Evolutionary conservation across 2,113 vertebrate species (phyloP), one percentile per base, ranked within the genome.

Genomic region (Peucedramus taeniatus): DNA sequence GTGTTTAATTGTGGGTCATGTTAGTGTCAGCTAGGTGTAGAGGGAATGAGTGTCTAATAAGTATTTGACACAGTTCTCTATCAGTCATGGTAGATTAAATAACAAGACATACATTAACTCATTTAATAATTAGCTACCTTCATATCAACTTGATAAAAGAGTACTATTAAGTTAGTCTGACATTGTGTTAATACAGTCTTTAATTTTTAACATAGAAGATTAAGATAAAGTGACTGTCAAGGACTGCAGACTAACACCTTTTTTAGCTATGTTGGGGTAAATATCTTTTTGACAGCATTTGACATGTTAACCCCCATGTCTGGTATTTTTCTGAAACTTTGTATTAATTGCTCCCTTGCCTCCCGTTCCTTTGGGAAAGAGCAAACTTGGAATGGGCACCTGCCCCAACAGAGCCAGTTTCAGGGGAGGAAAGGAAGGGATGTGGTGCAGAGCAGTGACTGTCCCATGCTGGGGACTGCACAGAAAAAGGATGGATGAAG

Each of bases 101-200:
- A 93, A 89, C 87, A 95, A 92, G 91, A 91, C 86, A 70, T 84
- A 95, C 57, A 89, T 92, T 91, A 95, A 89, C 80, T 96, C 87
- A 89, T 91, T 94, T 88, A 95, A 89, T 96, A 95, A 97, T 97
- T 96, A 97, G 94, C 85, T 96, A 90, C 85, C 65, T 77, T 94
- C 82, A 51, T 90, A 96, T 88, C 91, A 95, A 68, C 61, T 96
- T 96, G 94, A 96, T 96, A 91, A 95, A 96, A 88, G 94, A 92
- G 69, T 92, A 81, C 78, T 64, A 76, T 95, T 96, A 97, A 94
- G 87, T 87, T 93, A 78, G 45, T 68, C 74, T 96, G 96, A 95
- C 94, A 92, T 59, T 89, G 84, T 93, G 89, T 93, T 94, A 94
- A 90, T 95, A 92, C 61, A 93, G 42, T 79, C 88, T 94, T 95